Evolutionary conservation across 1,140 invertebrate genomes (phyloP).

Genomic region (Tribolium madens): DNA sequence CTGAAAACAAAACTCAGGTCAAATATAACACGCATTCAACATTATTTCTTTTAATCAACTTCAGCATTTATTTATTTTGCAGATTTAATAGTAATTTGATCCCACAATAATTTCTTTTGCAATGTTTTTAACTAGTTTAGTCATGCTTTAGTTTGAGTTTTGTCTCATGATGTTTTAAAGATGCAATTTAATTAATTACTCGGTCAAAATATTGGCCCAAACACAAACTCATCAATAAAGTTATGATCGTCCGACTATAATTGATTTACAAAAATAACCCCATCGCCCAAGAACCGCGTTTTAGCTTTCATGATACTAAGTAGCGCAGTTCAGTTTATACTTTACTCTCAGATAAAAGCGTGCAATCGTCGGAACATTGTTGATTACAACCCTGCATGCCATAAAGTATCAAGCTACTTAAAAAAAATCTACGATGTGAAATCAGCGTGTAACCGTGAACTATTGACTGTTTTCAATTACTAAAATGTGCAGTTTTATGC

Average conservation of each 20-base stretch:
- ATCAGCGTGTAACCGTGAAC: conserved; percentile 18
- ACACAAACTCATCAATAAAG: background rate
- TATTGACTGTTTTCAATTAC: conserved; percentile 21
- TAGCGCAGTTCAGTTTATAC: conserved; percentile 26
- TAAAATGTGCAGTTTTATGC: conserved; percentile 24
- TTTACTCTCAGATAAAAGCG: conserved; percentile 19
- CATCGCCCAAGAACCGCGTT: conserved; percentile 12
- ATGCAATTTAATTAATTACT: background rate
- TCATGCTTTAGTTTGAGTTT: no score
- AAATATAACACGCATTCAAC: no score
- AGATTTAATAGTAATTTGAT: no score
- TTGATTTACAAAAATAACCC: conserved; percentile 37
- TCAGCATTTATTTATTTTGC: no score
- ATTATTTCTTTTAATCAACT: no score
- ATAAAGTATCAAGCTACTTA: background rate
- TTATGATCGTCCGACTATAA: conserved; percentile 23
- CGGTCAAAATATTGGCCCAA: background rate
- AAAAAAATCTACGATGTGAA: background rate
- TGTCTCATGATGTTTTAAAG: no score
- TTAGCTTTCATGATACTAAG: conserved; percentile 28
- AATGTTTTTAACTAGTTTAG: no score
- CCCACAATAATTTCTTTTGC: no score
- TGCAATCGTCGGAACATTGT: conserved; percentile 16
- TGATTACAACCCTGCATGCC: background rate
- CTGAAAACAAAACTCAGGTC: no score